A percentile compares a stretch with the other conserved stretches of the same genome.
Conservation (phyloP, 2,797 vertebrate genomes). For the Sciurus carolinensis region DNA sequence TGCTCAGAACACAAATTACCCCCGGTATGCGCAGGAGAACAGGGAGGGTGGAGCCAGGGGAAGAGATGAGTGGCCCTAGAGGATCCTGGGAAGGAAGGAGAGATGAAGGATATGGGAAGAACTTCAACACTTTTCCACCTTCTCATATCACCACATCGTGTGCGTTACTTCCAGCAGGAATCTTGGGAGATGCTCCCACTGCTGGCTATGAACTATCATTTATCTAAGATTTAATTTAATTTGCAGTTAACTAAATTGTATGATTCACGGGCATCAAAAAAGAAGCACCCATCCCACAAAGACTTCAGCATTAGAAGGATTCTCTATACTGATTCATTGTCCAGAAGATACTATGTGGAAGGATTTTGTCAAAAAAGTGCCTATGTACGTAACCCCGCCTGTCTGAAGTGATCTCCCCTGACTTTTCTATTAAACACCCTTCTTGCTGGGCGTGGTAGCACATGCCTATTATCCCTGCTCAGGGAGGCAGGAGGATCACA, state of each 20-base stretch:
- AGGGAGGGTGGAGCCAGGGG: rapidly evolving
- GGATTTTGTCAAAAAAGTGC: neutral
- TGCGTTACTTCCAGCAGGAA: neutral
- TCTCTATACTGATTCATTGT: neutral
- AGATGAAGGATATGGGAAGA: neutral
- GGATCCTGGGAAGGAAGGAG: neutral
- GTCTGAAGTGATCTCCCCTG: neutral
- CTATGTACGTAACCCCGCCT: neutral
- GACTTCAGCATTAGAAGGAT: neutral
- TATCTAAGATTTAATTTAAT: neutral
- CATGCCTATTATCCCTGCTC: too few relatives aligned
- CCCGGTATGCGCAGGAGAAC: neutral
- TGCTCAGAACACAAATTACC: neutral
- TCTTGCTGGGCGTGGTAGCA: too few relatives aligned
- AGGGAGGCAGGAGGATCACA: too few relatives aligned
- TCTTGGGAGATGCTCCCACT: neutral
- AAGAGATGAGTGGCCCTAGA: neutral
- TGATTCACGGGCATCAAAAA: neutral
- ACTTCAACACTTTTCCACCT: neutral
- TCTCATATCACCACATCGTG: neutral
- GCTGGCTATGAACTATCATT: neutral
- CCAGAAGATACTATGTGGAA: neutral
- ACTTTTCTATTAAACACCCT: neutral
- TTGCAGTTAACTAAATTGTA: neutral
- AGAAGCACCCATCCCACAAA: neutral